These are phyloP conservation scores for Sycophila sp. DNA, from an alignment of 1,140 invertebrate genomes.

Conservation along the genomic window DNA sequence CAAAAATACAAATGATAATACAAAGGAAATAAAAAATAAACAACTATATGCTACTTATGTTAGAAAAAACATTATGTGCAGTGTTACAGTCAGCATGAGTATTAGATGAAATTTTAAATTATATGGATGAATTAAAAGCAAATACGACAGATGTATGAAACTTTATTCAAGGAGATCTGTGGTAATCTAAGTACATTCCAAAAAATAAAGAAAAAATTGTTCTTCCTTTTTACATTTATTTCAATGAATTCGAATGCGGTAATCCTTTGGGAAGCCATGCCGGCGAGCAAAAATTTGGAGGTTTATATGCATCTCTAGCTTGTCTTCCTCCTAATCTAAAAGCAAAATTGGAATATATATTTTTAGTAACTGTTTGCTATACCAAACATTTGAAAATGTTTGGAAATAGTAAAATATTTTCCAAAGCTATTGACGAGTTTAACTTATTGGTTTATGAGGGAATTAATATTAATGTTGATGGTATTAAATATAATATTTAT, in stretches of 20 bases:
- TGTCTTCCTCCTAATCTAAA: conserved; percentile 35
- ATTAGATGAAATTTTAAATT: conserved; percentile 26
- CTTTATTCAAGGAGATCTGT: conserved; percentile 35
- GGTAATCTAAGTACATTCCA: conserved; percentile 34
- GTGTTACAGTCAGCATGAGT: conserved; percentile 23
- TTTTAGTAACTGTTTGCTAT: conserved; percentile 32
- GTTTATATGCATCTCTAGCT: conserved; percentile 32
- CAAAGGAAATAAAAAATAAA: conserved; percentile 26
- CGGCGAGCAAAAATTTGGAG: conserved; percentile 29
- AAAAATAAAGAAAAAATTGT: conserved; percentile 32
- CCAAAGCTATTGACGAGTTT: conserved; percentile 27
- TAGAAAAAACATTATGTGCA: conserved; percentile 30
- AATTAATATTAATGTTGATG: conserved; percentile 22
- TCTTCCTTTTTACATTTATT: conserved; percentile 34
- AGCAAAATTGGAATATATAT: conserved; percentile 34
- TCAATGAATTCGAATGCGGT: conserved; percentile 35
- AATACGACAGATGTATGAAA: conserved; percentile 18
- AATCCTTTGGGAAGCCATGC: conserved; percentile 35
- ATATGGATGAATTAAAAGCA: conserved; percentile 9
- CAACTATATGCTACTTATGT: conserved; percentile 29
- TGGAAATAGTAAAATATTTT: conserved; percentile 29
- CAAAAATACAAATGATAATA: not conserved
- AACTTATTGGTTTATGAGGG: conserved; percentile 31
- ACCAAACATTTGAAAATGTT: conserved; percentile 36
- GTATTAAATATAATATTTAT: not conserved